Percentiles rank a stretch among this genome's conserved stretches.
Conservation (phyloP, 2,113 vertebrate species). For the Condylura cristata region DNA sequence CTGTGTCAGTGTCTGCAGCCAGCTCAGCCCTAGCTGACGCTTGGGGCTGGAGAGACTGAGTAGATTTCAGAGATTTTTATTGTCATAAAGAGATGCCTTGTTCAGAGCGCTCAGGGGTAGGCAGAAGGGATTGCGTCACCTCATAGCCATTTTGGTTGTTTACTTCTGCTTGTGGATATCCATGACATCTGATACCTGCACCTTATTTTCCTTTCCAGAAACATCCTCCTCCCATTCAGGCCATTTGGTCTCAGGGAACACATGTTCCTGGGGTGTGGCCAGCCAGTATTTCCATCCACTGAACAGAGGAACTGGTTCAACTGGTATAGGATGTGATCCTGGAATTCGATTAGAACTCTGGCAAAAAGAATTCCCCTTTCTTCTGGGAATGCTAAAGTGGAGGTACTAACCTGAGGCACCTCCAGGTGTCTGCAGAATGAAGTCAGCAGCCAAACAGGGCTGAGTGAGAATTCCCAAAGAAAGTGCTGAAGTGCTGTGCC, state of each 20-base stretch:
- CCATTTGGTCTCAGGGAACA: background rate
- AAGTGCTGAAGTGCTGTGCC: background rate
- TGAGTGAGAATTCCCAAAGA: background rate
- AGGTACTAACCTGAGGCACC: background rate
- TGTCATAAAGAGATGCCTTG: background rate
- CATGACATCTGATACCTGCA: background rate
- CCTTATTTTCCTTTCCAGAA: background rate
- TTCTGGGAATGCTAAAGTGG: background rate
- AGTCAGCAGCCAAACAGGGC: background rate
- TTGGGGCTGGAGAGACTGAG: background rate
- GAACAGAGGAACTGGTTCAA: background rate
- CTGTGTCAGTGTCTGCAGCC: background rate
- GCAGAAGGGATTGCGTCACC: no score
- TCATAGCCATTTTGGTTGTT: background rate
- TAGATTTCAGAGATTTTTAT: background rate
- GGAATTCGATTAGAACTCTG: background rate
- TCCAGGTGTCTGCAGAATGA: background rate
- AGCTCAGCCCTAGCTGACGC: background rate
- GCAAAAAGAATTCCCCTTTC: background rate
- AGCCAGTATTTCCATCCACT: background rate
- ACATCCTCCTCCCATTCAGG: background rate
- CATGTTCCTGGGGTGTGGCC: background rate
- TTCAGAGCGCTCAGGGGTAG: background rate
- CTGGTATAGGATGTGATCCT: background rate
- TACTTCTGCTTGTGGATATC: background rate